Percentiles rank a stretch among this genome's conserved stretches.
These are phyloP conservation scores for Scolopax rusticola DNA, from an alignment of 2,797 vertebrate genomes.

Conservation along the genomic window DNA sequence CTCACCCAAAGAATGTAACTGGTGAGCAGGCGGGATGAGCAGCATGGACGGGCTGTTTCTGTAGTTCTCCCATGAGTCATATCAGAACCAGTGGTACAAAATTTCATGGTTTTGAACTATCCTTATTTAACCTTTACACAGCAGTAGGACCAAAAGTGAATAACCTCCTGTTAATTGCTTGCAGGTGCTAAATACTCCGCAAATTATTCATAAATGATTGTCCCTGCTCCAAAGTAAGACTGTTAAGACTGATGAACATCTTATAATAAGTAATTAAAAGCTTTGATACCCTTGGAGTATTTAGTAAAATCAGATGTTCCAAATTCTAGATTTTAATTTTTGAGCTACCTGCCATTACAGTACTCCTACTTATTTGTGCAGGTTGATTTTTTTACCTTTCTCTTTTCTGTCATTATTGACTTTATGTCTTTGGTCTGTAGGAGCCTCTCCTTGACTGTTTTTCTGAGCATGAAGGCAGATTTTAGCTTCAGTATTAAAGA, in stretches of 20 bases:
- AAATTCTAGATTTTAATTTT: not conserved
- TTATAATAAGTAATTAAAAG: not conserved
- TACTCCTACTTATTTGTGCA: not conserved
- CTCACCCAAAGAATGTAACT: not conserved
- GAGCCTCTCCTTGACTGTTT: not conserved
- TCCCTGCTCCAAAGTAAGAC: not conserved
- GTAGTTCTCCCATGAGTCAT: not conserved
- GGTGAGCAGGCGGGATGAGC: not conserved
- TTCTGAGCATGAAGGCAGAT: not conserved
- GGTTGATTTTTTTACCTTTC: not conserved
- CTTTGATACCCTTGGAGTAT: not conserved
- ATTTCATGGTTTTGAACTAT: not conserved
- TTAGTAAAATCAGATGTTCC: not conserved
- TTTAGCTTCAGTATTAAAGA: not conserved
- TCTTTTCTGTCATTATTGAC: not conserved
- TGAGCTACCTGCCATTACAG: not conserved
- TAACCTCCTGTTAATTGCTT: not conserved
- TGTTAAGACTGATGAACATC: not conserved
- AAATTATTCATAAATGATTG: not conserved
- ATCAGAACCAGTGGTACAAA: not conserved
- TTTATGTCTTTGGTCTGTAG: not conserved
- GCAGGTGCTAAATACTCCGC: not conserved
- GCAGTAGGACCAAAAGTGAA: not conserved
- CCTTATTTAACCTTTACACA: not conserved
- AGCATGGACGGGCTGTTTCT: not conserved